These are phyloP conservation scores for Drosophila dives DNA, from an alignment of 2,888 invertebrate species.

Conservation along the genomic window DNA sequence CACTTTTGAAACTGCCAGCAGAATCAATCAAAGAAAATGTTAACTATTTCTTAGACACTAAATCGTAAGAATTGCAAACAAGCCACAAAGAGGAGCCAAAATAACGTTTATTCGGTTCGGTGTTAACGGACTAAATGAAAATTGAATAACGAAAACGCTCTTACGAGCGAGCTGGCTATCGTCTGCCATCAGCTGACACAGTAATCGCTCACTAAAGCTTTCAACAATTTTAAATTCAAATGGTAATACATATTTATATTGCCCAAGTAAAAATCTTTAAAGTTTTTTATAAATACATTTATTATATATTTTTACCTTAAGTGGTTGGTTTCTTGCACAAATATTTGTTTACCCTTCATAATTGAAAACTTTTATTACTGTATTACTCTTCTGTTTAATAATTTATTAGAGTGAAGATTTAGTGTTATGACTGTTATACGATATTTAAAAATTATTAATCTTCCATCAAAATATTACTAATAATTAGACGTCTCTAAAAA, in stretches of 20 bases:
- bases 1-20: constrained; percentile 8
- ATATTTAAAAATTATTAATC: neutral
- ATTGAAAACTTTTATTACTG: neutral
- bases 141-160: constrained; percentile 31
- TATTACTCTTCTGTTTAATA: neutral
- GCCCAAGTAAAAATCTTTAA: neutral
- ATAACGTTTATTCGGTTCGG: constrained; percentile 43
- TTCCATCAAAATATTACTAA: neutral
- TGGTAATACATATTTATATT: neutral
- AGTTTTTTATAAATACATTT: neutral
- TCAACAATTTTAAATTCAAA: neutral
- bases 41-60: neutral
- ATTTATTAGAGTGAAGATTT: neutral
- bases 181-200: constrained; percentile 44
- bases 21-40: neutral
- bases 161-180: constrained; percentile 14
- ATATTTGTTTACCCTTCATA: neutral
- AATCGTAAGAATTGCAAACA: neutral
- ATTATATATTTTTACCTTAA: neutral
- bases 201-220: neutral
- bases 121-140: constrained; percentile 61
- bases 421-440: neutral
- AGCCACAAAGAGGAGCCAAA: constrained; percentile 9
- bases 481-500: neutral
- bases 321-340: neutral